Percentiles rank a stretch among this genome's conserved stretches.
Evolutionary conservation across 2,888 invertebrate species (phyloP).

Genomic region (Tanytarsus gracilentus): DNA sequence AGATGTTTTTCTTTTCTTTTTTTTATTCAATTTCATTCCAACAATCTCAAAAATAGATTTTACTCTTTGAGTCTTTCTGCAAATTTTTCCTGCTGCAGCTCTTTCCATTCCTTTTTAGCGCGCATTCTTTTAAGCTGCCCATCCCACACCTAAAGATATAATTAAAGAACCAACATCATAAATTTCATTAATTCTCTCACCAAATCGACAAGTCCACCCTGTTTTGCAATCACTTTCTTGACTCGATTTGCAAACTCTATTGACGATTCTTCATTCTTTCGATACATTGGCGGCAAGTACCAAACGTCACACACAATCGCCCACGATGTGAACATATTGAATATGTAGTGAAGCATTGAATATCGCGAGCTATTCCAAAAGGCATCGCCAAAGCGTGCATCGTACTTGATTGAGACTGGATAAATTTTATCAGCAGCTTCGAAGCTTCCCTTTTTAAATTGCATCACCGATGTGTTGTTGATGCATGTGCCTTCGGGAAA

Average conservation of each 20-base stretch:
- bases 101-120: slow-evolving; percentile 91
- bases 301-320: slow-evolving; percentile 98
- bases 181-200: too few species aligned
- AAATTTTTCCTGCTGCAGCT: slow-evolving; percentile 88
- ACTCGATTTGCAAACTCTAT: slow-evolving; percentile 96
- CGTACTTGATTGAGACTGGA: slow-evolving; percentile 99
- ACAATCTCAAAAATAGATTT: too few species aligned
- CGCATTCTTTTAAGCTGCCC: slow-evolving; percentile 92
- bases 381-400: slow-evolving; percentile 94
- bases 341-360: slow-evolving; percentile 84
- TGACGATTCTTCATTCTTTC: slow-evolving; percentile 67
- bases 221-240: slow-evolving; percentile 85
- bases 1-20: too few species aligned
- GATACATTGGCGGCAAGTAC: slow-evolving; percentile 93
- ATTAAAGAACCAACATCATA: too few species aligned
- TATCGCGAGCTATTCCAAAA: slow-evolving; percentile 98
- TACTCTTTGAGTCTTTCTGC: slow-evolving; percentile 78
- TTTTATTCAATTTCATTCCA: too few species aligned
- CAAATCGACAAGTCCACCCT: slow-evolving; percentile 94
- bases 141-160: too few species aligned
- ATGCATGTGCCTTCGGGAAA: slow-evolving; percentile 99
- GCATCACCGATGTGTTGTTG: slow-evolving; percentile 99
- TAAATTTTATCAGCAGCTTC: slow-evolving; percentile 97
- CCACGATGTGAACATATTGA: slow-evolving; percentile 99
- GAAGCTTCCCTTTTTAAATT: slow-evolving; percentile 99